Conservation (phyloP, 1,140 invertebrate genomes). For the Hetaerina americana region DNA sequence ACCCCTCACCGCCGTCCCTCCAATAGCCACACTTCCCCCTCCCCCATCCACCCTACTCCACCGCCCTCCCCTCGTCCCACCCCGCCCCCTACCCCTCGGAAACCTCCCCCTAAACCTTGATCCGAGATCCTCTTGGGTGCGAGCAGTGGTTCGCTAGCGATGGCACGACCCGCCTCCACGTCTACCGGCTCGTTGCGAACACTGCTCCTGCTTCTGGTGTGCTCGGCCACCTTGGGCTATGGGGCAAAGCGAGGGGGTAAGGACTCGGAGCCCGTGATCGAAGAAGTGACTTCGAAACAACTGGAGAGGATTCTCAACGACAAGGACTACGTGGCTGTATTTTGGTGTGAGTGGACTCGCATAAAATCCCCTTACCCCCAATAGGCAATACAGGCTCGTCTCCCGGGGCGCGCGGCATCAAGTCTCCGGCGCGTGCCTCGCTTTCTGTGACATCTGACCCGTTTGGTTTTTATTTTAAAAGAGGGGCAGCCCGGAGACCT, state of each 20-base stretch:
- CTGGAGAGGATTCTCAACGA: slow-evolving; percentile 74
- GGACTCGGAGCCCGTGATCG: slow-evolving; percentile 63
- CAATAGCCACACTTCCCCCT: too few species aligned
- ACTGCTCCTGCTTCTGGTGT: slow-evolving; percentile 18
- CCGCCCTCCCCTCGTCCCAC: too few species aligned
- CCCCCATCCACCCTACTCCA: too few species aligned
- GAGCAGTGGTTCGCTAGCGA: neutral
- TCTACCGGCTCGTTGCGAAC: slow-evolving; percentile 16
- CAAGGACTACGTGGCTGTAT: slow-evolving; percentile 87
- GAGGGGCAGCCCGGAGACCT: neutral
- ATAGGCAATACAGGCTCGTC: too few species aligned
- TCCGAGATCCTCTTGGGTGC: neutral
- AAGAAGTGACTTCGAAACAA: slow-evolving; percentile 83
- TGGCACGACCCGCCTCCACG: slow-evolving; percentile 26
- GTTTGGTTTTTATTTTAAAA: too few species aligned
- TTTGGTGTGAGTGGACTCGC: slow-evolving; percentile 75
- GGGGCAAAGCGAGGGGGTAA: slow-evolving; percentile 14
- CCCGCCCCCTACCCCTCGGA: too few species aligned
- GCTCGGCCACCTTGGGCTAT: neutral
- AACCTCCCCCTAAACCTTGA: too few species aligned
- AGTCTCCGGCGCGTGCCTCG: slow-evolving; percentile 5
- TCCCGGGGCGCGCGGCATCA: too few species aligned
- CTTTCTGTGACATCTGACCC: too few species aligned
- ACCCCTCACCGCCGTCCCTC: too few species aligned
- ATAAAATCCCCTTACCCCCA: slow-evolving; percentile 4